These are phyloP conservation scores for Lasiurus borealis DNA, from an alignment of 2,113 vertebrate species.

Conservation along the genomic window DNA sequence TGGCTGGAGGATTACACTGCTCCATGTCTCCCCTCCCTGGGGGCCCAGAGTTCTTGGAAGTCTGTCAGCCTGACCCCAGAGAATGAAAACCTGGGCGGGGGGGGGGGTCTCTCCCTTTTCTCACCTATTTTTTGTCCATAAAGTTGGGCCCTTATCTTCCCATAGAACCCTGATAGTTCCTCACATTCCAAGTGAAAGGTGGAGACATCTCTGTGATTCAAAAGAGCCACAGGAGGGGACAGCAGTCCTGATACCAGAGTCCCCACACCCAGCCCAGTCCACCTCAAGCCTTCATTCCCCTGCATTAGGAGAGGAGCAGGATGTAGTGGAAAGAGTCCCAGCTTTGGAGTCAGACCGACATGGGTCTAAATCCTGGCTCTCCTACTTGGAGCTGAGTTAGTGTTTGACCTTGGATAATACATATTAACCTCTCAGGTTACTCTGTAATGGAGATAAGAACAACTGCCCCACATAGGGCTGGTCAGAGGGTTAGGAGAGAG, in stretches of 20 bases:
- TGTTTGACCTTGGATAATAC: conserved; percentile 18
- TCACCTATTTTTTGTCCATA: neutral
- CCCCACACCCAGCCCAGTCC: neutral
- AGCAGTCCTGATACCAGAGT: neutral
- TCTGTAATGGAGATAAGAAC: neutral
- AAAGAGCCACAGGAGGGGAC: neutral
- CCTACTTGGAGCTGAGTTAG: neutral
- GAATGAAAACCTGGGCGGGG: neutral
- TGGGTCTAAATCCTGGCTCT: conserved; percentile 34
- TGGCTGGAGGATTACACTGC: too few relatives aligned
- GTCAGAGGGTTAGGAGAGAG: neutral
- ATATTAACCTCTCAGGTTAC: conserved; percentile 25
- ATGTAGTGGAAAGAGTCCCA: neutral
- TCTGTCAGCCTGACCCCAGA: neutral
- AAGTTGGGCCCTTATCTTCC: neutral
- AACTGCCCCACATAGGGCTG: neutral
- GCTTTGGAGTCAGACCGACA: neutral
- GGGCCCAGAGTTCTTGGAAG: neutral
- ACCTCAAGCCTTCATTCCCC: neutral
- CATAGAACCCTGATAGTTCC: neutral
- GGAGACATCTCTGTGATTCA: neutral
- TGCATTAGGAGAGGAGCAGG: neutral
- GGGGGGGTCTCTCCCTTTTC: neutral
- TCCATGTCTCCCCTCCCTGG: neutral
- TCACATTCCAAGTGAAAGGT: conserved; percentile 17